Percentiles rank a stretch among this genome's conserved stretches.
Evolutionary conservation across 2,797 vertebrate genomes (phyloP).

Genomic region (Notolabrus celidotus): DNA sequence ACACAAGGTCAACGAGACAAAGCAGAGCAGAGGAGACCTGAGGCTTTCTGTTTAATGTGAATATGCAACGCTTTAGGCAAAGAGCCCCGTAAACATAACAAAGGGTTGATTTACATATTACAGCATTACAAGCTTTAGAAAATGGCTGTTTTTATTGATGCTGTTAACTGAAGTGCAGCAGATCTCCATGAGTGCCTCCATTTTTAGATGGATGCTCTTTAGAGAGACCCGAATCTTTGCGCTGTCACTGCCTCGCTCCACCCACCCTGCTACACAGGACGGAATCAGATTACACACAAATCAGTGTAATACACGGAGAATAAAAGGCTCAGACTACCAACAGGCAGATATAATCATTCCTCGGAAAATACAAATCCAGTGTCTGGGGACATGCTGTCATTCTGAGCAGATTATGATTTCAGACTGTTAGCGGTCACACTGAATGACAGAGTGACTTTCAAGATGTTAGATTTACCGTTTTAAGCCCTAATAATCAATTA

Average conservation of each 20-base stretch:
- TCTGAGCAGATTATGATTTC: slow-evolving; percentile 16
- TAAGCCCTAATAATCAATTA: neutral
- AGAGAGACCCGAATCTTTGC: slow-evolving; percentile 46
- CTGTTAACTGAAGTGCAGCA: slow-evolving; percentile 32
- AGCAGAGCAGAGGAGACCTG: neutral
- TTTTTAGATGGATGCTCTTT: slow-evolving; percentile 54
- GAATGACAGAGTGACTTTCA: neutral
- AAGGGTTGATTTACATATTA: slow-evolving; percentile 10
- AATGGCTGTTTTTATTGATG: slow-evolving; percentile 19
- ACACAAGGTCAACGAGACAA: slow-evolving; percentile 1
- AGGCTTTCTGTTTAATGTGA: slow-evolving; percentile 21
- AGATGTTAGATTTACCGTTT: neutral
- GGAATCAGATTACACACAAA: slow-evolving; percentile 62
- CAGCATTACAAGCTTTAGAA: slow-evolving; percentile 25
- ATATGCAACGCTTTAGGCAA: slow-evolving; percentile 2
- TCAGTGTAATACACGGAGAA: slow-evolving; percentile 38
- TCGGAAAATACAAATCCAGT: slow-evolving; percentile 39
- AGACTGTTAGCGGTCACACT: too few species aligned
- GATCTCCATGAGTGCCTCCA: slow-evolving; percentile 40
- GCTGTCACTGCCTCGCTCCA: slow-evolving; percentile 26
- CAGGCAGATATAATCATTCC: slow-evolving; percentile 25
- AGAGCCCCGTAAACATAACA: slow-evolving; percentile 11
- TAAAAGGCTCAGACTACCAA: slow-evolving; percentile 26
- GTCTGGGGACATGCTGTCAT: slow-evolving; percentile 18
- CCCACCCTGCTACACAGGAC: slow-evolving; percentile 16